phyloP scores from a whole-genome alignment of 1,140 invertebrate species.

The Semibalanus balanoides region DNA sequence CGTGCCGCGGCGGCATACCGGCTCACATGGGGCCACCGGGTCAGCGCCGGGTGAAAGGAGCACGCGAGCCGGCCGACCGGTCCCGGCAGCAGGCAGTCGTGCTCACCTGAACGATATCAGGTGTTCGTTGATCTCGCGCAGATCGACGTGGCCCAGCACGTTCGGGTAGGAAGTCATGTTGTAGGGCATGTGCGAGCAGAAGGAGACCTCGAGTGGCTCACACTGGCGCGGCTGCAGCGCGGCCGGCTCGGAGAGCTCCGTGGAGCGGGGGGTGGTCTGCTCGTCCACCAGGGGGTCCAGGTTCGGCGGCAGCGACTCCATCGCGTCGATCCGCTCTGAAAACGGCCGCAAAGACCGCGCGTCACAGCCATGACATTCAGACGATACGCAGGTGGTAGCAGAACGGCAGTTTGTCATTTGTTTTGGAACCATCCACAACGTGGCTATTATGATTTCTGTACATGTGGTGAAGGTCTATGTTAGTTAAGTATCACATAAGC shows the following conservation, averaged over 20 bases:
- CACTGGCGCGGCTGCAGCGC: constrained; percentile 30
- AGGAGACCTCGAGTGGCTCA: constrained; percentile 43
- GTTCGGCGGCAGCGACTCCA: background rate
- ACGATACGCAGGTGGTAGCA: too few species aligned
- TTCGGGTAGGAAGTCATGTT: constrained; percentile 71
- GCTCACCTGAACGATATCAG: background rate
- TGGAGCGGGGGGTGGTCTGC: background rate
- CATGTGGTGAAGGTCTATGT: too few species aligned
- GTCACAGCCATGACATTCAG: too few species aligned
- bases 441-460: too few species aligned
- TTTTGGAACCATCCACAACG: too few species aligned
- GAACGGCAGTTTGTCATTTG: too few species aligned
- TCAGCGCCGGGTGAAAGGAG: background rate
- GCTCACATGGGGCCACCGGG: too few species aligned
- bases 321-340: background rate
- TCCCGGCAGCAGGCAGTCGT: too few species aligned
- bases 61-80: too few species aligned
- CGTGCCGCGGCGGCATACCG: too few species aligned
- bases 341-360: background rate
- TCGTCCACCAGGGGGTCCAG: background rate
- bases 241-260: background rate
- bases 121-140: background rate
- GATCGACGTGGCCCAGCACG: constrained; percentile 47
- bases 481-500: too few species aligned
- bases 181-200: constrained; percentile 51